Base-by-base conservation (phyloP, 2,797 vertebrate species). In the Parotocinclus haroldoi region DNA sequence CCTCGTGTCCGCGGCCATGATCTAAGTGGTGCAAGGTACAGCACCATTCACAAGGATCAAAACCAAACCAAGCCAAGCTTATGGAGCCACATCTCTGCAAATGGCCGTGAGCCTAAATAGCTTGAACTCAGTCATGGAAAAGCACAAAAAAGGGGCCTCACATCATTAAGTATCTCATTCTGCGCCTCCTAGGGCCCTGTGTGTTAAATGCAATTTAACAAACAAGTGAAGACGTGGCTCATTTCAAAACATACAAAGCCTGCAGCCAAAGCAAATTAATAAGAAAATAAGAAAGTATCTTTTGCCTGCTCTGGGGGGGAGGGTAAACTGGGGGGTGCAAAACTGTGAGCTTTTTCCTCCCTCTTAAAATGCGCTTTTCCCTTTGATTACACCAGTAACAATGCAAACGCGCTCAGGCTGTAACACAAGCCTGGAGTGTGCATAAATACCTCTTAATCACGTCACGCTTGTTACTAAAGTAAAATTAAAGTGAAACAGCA, bases 361-460 rank as follows among this genome's bases (percentile, higher is more conserved):
- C n/a, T 58, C 62, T 63, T 71, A 40, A 66, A 71, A 68, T 55
- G 55, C 56, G 60, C 55, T 46, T 72, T 74, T 71, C 61, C 54
- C 58, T 74, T 71, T 69, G 38, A 38, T 59, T 71, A 59, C 27
- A 27, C 27, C 27, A 27, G 27, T 68, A 70, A 76, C 76, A 75
- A 72, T 59, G 60, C 51, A 66, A 66, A 70, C 68, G 64, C 40
- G 17, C 45, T 71, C 51, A 57, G 51, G 14, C 62, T 63, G 73
- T 71, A 74, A 71, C 68, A 60, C 52, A 73, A 70, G 49, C 74
- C 65, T 50, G 54, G 44, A 42, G 14, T 71, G 74, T 70, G 66
- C 76, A 77, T 76, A 79, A 74, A 79, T 81, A 77, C 66, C 74
- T 56, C 59, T 74, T 80, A 69, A 63, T 76, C 69, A 48, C 55